phyloP scores from a whole-genome alignment of 2,113 vertebrate species.

The Lepisosteus oculatus region DNA sequence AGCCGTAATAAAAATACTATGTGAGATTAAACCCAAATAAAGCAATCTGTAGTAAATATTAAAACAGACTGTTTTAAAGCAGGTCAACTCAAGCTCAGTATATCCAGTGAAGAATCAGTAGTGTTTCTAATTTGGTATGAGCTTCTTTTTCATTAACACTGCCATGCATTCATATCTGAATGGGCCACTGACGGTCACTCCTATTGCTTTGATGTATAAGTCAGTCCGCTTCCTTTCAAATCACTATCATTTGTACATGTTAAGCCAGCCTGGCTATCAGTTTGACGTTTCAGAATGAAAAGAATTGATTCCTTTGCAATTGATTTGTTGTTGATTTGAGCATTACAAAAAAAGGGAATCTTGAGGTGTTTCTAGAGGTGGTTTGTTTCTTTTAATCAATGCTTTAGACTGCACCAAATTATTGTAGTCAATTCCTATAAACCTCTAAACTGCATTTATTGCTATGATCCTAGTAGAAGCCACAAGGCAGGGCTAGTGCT shows the following conservation, averaged over 20 bases:
- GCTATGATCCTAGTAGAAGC: too few species aligned
- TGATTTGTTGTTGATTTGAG: slow-evolving; percentile 53
- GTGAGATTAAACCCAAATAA: too few species aligned
- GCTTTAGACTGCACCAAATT: slow-evolving; percentile 42
- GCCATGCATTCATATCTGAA: slow-evolving; percentile 34
- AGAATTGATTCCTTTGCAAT: slow-evolving; percentile 51
- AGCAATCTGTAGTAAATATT: too few species aligned
- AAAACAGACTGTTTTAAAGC: too few species aligned
- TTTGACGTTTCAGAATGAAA: slow-evolving; percentile 46
- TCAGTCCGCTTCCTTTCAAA: slow-evolving; percentile 10
- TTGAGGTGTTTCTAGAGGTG: slow-evolving; percentile 26
- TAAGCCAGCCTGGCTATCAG: slow-evolving; percentile 38
- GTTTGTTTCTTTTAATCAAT: slow-evolving; percentile 54
- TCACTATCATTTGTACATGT: slow-evolving; percentile 15
- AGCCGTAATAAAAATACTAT: too few species aligned
- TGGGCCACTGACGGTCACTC: slow-evolving; percentile 27
- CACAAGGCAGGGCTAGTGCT: too few species aligned
- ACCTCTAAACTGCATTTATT: too few species aligned
- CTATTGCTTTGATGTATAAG: slow-evolving; percentile 41
- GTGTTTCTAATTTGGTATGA: too few species aligned
- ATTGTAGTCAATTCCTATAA: slow-evolving; percentile 33
- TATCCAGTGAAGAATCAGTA: too few species aligned
- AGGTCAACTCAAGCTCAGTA: too few species aligned
- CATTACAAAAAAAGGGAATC: slow-evolving; percentile 10
- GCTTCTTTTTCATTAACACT: neutral